Conservation (phyloP, 2,888 invertebrate genomes). For the Morpho achilles region DNA sequence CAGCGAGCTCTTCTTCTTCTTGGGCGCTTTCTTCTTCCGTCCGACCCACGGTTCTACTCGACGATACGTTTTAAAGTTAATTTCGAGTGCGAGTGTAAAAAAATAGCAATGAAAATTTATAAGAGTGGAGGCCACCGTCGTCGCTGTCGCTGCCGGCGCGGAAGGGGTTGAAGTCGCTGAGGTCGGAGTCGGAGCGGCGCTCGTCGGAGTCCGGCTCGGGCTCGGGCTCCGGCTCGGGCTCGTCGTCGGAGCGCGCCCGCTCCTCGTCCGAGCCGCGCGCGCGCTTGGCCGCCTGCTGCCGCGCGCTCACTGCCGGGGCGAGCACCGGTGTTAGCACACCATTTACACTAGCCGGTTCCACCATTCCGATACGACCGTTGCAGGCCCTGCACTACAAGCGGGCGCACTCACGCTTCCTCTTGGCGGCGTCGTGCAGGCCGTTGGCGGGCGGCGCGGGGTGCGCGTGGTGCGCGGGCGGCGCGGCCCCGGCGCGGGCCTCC, state of each 20-base stretch:
- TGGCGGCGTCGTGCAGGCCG: constrained; percentile 49
- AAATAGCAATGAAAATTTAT: too few species aligned
- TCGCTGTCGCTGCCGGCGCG: constrained; percentile 89
- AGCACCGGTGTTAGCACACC: constrained; percentile 21
- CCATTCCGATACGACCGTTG: not conserved
- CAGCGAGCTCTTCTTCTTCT: constrained; percentile 76
- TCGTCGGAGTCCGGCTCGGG: constrained; percentile 47
- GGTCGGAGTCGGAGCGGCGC: constrained; percentile 53
- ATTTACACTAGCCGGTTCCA: not conserved
- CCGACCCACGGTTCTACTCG: constrained; percentile 87
- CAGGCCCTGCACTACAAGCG: too few species aligned
- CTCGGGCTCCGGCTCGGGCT: constrained; percentile 58
- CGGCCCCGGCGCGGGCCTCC: constrained; percentile 62
- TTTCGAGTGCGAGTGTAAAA: too few species aligned
- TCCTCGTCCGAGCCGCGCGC: constrained; percentile 79
- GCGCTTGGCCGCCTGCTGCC: constrained; percentile 69
- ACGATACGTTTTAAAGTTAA: not conserved
- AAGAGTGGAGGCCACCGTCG: constrained; percentile 69
- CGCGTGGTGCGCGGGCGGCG: constrained; percentile 38
- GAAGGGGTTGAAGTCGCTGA: constrained; percentile 93
- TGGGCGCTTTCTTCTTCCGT: constrained; percentile 82
- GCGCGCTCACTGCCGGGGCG: constrained; percentile 55
- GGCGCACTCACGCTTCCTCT: constrained; percentile 61
- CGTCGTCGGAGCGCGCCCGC: constrained; percentile 49
- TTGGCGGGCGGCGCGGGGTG: constrained; percentile 31